phyloP scores from a whole-genome alignment of 2,888 invertebrate species.

The Mythimna loreyi region DNA sequence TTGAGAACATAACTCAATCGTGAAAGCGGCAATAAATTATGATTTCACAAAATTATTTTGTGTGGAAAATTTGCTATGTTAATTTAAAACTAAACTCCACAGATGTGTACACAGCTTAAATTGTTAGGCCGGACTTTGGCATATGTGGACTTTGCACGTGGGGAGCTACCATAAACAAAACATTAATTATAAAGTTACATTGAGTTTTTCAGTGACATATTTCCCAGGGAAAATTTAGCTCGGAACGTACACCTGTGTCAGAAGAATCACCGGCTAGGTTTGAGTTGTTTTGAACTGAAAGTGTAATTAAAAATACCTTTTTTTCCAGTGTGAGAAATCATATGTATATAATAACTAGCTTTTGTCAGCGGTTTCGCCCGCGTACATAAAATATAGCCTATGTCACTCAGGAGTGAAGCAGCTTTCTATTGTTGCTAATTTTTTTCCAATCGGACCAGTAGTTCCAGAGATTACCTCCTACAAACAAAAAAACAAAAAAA shows the following conservation, averaged over 20 bases:
- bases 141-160: not conserved
- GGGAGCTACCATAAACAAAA: not conserved
- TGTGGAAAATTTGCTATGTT: not conserved
- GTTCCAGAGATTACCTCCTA: too few species aligned
- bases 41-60: slow-evolving; percentile 12
- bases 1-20: not conserved
- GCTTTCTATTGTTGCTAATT: too few species aligned
- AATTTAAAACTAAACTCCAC: not conserved
- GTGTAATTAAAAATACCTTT: not conserved
- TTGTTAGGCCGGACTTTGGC: not conserved
- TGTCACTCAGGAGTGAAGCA: too few species aligned
- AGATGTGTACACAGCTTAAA: slow-evolving; percentile 10
- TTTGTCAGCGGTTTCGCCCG: too few species aligned
- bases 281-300: not conserved
- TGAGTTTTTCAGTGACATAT: slow-evolving; percentile 5
- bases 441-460: too few species aligned
- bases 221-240: not conserved
- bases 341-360: too few species aligned
- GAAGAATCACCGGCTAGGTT: not conserved
- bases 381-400: too few species aligned
- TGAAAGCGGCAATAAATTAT: slow-evolving; percentile 20
- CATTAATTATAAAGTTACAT: slow-evolving; percentile 23
- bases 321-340: too few species aligned
- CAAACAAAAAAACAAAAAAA: too few species aligned
- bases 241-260: not conserved